Base-by-base conservation (phyloP, 2,113 vertebrate species). In the Lepisosteus oculatus region DNA sequence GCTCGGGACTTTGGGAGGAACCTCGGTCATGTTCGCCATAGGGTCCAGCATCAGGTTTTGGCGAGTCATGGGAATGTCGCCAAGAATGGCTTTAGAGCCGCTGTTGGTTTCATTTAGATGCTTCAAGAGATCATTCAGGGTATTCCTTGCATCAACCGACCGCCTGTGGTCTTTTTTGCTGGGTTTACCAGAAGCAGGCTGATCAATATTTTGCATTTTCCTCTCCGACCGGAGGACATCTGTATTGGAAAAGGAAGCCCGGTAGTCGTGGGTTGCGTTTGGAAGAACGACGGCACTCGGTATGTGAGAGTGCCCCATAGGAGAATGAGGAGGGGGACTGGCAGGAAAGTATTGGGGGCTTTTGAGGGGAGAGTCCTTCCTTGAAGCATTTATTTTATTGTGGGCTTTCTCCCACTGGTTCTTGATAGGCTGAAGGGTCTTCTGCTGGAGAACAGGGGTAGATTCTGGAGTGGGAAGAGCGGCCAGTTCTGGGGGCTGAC, bases 251-350 rank as follows among this genome's bases (percentile, higher is more conserved):
- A 95, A 96, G 2, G 90, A 88, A 0, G 89, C 92, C 14, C 93
- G 91, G 68, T 94, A 92, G 72, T 96, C 95, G 0, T 99, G 97
- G 17, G 97, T 99, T 12, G 97, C 97, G 0, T 99, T 99, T 43
- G 97, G 97, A 74, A 99, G 91, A 56, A 99, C 97, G 0, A 99
- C 97, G 0, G 97, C 97, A 17, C 97, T 99, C 1, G 97, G 97
- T 72, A 99, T 98, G 67, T 96, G 95, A 44, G 94, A 92, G 0
- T 97, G 96, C 75, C 92, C 94, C 67, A 96, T 75, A 0, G 93
- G 90, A 5, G 92, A 94, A 68, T 96, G 95, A 2, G 95, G 93
- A 3, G 94, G 93, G 43, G 96, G 93, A 55, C 95, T 95, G 6
- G 96, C 94, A 51, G 93, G 90, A 59, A 96, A 95, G 78, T 94